A percentile compares a stretch with the other conserved stretches of the same genome.
These are phyloP conservation scores for Eilema sororculum DNA, from an alignment of 2,888 invertebrate genomes.

Conservation along the genomic window DNA sequence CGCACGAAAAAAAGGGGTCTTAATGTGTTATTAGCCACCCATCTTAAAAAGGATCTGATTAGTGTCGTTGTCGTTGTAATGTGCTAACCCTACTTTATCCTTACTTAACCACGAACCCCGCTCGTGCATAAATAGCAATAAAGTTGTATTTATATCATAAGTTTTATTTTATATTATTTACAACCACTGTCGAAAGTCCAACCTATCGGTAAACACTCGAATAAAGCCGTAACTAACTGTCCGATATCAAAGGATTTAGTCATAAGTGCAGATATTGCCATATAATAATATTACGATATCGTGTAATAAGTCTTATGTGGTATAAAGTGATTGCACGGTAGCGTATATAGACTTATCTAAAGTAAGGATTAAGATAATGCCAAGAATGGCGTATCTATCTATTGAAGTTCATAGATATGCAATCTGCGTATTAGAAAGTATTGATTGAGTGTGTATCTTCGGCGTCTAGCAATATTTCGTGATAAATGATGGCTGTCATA, in stretches of 20 bases:
- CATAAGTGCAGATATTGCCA: neutral
- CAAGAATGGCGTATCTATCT: neutral
- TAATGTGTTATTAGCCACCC: too few species aligned
- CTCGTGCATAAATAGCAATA: neutral
- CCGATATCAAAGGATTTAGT: conserved; percentile 15
- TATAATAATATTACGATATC: conserved; percentile 7
- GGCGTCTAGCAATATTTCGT: too few species aligned
- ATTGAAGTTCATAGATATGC: neutral
- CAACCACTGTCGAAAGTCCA: neutral
- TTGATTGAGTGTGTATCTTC: too few species aligned
- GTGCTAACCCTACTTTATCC: too few species aligned
- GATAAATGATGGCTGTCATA: too few species aligned
- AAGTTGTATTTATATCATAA: neutral
- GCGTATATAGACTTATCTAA: neutral
- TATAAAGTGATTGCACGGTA: neutral
- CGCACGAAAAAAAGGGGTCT: too few species aligned
- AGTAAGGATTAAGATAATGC: conserved; percentile 2
- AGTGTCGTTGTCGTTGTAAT: too few species aligned
- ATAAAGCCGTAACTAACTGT: neutral
- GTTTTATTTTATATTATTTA: neutral
- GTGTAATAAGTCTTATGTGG: neutral
- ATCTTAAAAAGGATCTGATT: too few species aligned
- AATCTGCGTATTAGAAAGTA: neutral
- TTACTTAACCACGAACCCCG: too few species aligned
- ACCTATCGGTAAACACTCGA: neutral